A percentile compares a stretch with the other conserved stretches of the same genome.
Conservation (phyloP, 2,797 vertebrate species). For the Poliocrania exsul region DNA sequence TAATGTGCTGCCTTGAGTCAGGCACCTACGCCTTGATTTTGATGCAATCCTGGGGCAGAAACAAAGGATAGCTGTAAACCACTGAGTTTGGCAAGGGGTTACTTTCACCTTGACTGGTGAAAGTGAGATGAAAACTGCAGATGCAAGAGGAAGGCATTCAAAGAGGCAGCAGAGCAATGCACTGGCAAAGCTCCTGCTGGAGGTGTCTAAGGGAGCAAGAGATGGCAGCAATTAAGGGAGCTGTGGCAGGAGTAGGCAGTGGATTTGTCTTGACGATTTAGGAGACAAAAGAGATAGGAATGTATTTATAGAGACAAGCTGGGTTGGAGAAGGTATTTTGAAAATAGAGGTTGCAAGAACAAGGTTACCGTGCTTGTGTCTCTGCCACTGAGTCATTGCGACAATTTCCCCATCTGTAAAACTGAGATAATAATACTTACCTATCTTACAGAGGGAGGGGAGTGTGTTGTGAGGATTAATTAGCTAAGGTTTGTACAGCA, state of each 20-base stretch:
- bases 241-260: slow-evolving; percentile 53
- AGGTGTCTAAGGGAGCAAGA: slow-evolving; percentile 33
- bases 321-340: slow-evolving; percentile 64
- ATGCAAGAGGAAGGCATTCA: slow-evolving; percentile 1
- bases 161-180: not conserved
- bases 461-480: slow-evolving; percentile 72
- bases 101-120: not conserved
- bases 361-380: slow-evolving; percentile 64
- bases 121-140: not conserved
- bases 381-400: slow-evolving; percentile 59
- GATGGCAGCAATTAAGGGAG: slow-evolving; percentile 49
- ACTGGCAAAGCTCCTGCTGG: slow-evolving; percentile 32
- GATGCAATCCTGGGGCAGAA: not conserved
- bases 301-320: slow-evolving; percentile 66
- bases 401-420: slow-evolving; percentile 71
- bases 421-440: slow-evolving; percentile 73
- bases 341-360: slow-evolving; percentile 68
- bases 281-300: slow-evolving; percentile 61
- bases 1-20: not conserved
- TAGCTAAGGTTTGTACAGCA: slow-evolving; percentile 72
- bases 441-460: slow-evolving; percentile 65
- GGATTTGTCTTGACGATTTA: slow-evolving; percentile 35
- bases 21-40: not conserved
- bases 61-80: not conserved
- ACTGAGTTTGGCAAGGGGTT: not conserved